Evolutionary conservation across 1,140 invertebrate genomes (phyloP).

Genomic region (Goniozus legneri): DNA sequence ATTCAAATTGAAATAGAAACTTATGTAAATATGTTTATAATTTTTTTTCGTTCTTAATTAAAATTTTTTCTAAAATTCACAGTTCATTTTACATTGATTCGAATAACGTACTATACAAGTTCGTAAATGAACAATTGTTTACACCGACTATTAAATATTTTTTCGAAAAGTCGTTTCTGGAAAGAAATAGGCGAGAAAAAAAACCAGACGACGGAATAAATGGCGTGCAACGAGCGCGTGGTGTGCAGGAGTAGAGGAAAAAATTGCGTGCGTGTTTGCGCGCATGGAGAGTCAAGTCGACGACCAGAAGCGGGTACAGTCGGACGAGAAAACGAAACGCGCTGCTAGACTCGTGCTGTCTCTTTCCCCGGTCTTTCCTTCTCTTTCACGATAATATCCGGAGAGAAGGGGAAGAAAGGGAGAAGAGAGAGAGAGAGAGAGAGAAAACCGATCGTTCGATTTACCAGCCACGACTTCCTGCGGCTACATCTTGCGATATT

Average conservation of each 20-base stretch:
- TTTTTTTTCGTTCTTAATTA: too few species aligned
- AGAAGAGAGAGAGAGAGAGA: constrained; percentile 2
- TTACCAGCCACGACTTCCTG: constrained; percentile 15
- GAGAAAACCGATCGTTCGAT: constrained; percentile 24
- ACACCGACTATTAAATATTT: too few species aligned
- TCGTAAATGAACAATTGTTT: too few species aligned
- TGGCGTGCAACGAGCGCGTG: constrained; percentile 12
- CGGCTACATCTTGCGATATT: too few species aligned
- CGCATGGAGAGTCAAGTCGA: constrained; percentile 24
- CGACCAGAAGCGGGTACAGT: constrained; percentile 31
- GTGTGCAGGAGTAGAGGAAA: constrained; percentile 13
- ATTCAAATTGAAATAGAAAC: too few species aligned
- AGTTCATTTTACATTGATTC: too few species aligned
- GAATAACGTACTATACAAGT: too few species aligned
- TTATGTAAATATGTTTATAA: too few species aligned
- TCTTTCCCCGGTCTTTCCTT: constrained; percentile 6
- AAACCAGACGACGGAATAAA: constrained; percentile 1
- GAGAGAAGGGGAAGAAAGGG: neutral
- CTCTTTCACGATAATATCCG: constrained; percentile 5
- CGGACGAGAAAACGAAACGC: constrained; percentile 10
- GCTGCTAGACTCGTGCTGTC: neutral
- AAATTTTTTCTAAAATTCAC: too few species aligned
- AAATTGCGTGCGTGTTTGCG: too few species aligned
- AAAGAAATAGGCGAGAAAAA: too few species aligned
- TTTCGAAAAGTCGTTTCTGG: too few species aligned